Evolutionary conservation across 2,113 vertebrate species (phyloP).

Genomic region (Cheilinus undulatus): DNA sequence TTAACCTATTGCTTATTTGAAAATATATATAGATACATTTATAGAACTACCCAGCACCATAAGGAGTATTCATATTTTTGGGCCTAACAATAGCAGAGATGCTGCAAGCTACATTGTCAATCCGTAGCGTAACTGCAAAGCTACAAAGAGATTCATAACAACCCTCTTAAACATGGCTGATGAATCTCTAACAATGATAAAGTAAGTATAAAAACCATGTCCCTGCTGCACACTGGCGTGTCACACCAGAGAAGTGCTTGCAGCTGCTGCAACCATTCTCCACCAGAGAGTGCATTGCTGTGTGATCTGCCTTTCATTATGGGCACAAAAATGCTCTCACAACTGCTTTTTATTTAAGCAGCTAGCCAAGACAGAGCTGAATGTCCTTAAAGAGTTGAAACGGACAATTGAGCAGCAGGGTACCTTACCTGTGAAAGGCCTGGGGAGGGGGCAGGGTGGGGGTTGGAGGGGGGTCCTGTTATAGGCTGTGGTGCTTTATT

Average conservation of each 20-base stretch:
- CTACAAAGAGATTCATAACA: background rate
- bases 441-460: conserved; percentile 95
- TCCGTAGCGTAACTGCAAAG: background rate
- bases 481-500: conserved; percentile 99
- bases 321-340: background rate
- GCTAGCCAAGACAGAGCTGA: background rate
- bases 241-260: background rate
- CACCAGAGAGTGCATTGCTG: conserved; percentile 9
- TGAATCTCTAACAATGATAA: background rate
- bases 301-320: conserved; percentile 41
- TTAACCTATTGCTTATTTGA: too few relatives aligned
- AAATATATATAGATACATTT: too few relatives aligned
- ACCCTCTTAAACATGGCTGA: background rate
- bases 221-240: background rate
- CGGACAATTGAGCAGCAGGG: background rate
- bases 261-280: conserved; percentile 1
- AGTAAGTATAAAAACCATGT: background rate
- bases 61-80: too few relatives aligned
- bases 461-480: conserved; percentile 91
- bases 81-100: background rate
- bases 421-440: conserved; percentile 93
- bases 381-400: background rate
- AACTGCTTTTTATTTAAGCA: conserved; percentile 1
- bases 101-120: background rate
- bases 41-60: too few relatives aligned